A percentile compares a stretch with the other conserved stretches of the same genome.
Evolutionary conservation across 2,113 vertebrate species (phyloP).

Genomic region (Empidonax alnorum): DNA sequence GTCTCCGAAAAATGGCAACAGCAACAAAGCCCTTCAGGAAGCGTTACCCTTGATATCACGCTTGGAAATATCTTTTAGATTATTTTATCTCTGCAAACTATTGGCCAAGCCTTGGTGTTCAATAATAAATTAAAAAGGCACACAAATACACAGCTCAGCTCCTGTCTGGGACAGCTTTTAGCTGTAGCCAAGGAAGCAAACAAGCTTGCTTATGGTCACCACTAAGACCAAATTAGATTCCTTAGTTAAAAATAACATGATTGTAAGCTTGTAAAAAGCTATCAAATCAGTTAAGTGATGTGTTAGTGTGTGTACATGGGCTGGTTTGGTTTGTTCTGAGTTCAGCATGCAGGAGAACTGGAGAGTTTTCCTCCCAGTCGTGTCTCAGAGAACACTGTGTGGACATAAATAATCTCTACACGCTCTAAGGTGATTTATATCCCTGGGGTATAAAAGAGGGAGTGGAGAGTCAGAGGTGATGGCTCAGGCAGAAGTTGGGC

Average conservation of each 20-base stretch:
- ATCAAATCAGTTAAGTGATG: not conserved
- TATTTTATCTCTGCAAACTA: slow-evolving; percentile 8
- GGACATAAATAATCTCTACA: not conserved
- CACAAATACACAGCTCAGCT: not conserved
- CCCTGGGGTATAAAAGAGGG: not conserved
- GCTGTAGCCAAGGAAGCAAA: not conserved
- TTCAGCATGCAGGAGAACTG: not conserved
- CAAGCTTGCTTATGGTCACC: not conserved
- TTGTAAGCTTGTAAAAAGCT: not conserved
- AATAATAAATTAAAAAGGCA: not conserved
- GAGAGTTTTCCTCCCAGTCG: not conserved
- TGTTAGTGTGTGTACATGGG: not conserved
- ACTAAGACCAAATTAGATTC: not conserved
- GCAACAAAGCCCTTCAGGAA: not conserved
- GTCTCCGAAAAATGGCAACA: not conserved
- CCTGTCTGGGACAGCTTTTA: not conserved
- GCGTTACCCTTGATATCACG: slow-evolving; percentile 1
- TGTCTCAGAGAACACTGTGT: not conserved
- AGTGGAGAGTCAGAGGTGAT: not conserved
- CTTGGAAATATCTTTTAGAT: not conserved
- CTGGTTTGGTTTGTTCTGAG: not conserved
- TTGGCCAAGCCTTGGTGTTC: not conserved
- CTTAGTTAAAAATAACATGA: not conserved
- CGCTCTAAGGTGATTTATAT: not conserved
- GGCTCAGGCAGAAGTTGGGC: not conserved